These are phyloP conservation scores for Drosophila dunni DNA, from an alignment of 1,140 invertebrate species.

Conservation along the genomic window DNA sequence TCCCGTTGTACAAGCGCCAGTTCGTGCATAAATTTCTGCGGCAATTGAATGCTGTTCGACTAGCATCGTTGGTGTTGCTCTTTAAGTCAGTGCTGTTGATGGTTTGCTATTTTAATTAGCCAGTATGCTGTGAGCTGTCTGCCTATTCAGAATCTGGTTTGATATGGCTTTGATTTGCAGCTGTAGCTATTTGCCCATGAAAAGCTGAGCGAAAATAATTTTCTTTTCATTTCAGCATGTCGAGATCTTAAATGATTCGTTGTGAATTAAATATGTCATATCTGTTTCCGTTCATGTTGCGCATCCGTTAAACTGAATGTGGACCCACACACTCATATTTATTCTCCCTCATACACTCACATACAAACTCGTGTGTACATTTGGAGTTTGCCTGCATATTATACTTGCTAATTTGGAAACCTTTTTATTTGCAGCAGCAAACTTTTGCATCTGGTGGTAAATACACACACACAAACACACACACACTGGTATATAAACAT, in stretches of 20 bases:
- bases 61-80: constrained; percentile 16
- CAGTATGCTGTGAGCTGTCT: constrained; percentile 56
- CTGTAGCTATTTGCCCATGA: not conserved
- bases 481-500: constrained; percentile 13
- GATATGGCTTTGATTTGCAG: constrained; percentile 43
- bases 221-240: not conserved
- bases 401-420: constrained; percentile 53
- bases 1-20: constrained; percentile 51
- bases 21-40: constrained; percentile 75
- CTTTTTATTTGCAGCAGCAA: constrained; percentile 61
- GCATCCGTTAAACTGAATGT: constrained; percentile 35
- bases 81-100: constrained; percentile 33
- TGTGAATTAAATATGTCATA: constrained; percentile 56
- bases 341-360: constrained; percentile 11
- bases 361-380: constrained; percentile 26
- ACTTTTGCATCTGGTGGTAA: constrained; percentile 65
- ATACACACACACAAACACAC: constrained; percentile 22
- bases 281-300: constrained; percentile 56
- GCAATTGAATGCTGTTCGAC: constrained; percentile 52
- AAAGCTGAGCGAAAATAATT: too few relatives aligned
- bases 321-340: constrained; percentile 18
- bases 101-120: constrained; percentile 78
- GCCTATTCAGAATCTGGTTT: constrained; percentile 18
- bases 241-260: constrained; percentile 16
- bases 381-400: constrained; percentile 42